Base-by-base conservation (phyloP, 30 jellyfish, hydroid and myxozoan species). In the Hydractinia symbiolongicarpus region DNA sequence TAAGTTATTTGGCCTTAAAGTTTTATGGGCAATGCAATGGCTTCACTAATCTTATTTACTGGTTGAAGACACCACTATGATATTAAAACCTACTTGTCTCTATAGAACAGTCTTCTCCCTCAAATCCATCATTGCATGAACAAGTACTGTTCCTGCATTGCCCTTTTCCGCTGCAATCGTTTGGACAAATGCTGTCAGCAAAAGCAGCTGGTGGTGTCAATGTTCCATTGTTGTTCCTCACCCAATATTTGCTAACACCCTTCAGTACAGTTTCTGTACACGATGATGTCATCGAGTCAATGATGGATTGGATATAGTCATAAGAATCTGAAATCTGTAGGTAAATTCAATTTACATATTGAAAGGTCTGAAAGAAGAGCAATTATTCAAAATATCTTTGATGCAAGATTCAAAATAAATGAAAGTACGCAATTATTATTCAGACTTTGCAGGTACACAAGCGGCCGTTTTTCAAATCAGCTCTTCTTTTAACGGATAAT, bases 151-250 rank as follows among this genome's bases (percentile, higher is more conserved):
- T 79, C 30, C 67, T 67, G 72, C 95, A 86, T 60, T 44, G 57
- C 3, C 95, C 95, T 15, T 86, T 50, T 9, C 95, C 95, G 56
- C 84, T 86, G 86, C 95, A 86, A n/a, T 66, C 61, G n/a, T 88
- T 78, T 62, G 95, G 95, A 71, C 95, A 86, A 40, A 86, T 70
- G 1, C 84, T 79, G 54, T 86, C 75, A 50, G 75, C 95, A 76
- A 86, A 57, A 49, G 67, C 95, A 5, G 61, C 66, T 4, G 95
- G 77, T 40, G 95, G 95, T 5, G 14, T 70, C 8, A 78, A 15
- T 10, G 86, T 9, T 55, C 95, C 95, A 66, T 73, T 86, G 21
- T 58, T 53, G 79, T 86, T 85, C 13, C 53, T 55, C 52, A 72
- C 86, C 95, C 95, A 86, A 50, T 67, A 77, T 17, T 81, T 58